phyloP scores from a whole-genome alignment of 2,797 vertebrate genomes.

The Lateolabrax maculatus region DNA sequence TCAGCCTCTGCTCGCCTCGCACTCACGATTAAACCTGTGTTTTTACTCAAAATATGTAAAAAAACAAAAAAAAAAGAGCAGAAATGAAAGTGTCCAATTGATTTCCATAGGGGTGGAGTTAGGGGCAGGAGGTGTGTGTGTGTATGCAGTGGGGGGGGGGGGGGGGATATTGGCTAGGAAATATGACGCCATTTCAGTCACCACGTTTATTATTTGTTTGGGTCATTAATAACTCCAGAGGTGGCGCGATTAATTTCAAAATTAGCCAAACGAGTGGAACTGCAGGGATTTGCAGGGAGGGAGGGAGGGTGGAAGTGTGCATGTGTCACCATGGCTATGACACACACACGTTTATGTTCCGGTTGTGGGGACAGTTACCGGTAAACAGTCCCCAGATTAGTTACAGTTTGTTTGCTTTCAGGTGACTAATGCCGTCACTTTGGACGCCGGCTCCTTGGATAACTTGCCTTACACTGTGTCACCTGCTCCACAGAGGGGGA shows the following conservation, averaged over 20 bases:
- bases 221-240: slow-evolving; percentile 88
- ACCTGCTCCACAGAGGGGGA: slow-evolving; percentile 53
- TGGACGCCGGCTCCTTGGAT: slow-evolving; percentile 27
- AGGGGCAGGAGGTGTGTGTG: no score
- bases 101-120: slow-evolving; percentile 75
- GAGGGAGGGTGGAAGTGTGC: slow-evolving; percentile 31
- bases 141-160: no score
- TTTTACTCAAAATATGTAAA: slow-evolving; percentile 90
- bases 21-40: slow-evolving; percentile 84
- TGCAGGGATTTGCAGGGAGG: slow-evolving; percentile 34
- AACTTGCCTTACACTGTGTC: slow-evolving; percentile 46
- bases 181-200: slow-evolving; percentile 81
- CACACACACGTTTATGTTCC: slow-evolving; percentile 34
- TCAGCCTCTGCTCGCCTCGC: slow-evolving; percentile 36
- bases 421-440: slow-evolving; percentile 62
- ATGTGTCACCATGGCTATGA: slow-evolving; percentile 32
- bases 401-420: slow-evolving; percentile 67
- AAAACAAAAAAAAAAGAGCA: slow-evolving; percentile 53
- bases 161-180: slow-evolving; percentile 67
- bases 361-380: slow-evolving; percentile 55
- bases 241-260: slow-evolving; percentile 82
- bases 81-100: slow-evolving; percentile 89
- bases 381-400: slow-evolving; percentile 71
- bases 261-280: slow-evolving; percentile 78
- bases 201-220: slow-evolving; percentile 87